Base-by-base conservation (phyloP, 2,888 invertebrate species). In the Drosophila vallismaia region DNA sequence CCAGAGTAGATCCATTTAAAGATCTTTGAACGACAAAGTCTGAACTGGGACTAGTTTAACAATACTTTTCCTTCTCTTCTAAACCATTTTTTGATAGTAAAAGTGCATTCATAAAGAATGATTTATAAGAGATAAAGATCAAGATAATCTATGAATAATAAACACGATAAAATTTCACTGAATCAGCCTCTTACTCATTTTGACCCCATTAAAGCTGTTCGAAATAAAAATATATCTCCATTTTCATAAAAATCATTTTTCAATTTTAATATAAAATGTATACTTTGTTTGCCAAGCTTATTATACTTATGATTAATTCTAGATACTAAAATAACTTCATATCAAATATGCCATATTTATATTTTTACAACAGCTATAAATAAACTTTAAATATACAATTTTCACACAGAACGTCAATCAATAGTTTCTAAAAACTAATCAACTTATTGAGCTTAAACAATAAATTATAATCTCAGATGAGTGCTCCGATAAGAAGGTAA, bases 391-490 rank as follows among this genome's bases (percentile, higher is more conserved):
- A 8, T 44, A 52, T 45, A 9, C 7, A 36, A 58, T 55, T 58
- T 6, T 14, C 6, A 12, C 14, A 55, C 9, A 33, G 26, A 44
- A 56, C 29, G 8, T 24, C 42, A 53, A 53, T 36, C 7, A 44
- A 26, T 19, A 42, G 14, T 9, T 44, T 36, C 14, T 6, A n/a
- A 40, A 8, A 29, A 24, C 7, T 55, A 49, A 19, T 45, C 4
- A 50, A 8, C 48, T 19, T 40, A 29, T 12, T 29, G 10, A 24
- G 46, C 19, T 46, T 36, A 10, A 51, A 31, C 28, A 71, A 62
- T 54, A 54, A 51, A 14, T 51, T 54, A 70, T 62, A 70, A 62
- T 70, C 71, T 64, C 56, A 66, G 64, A 56, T 52, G 44, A 5
- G 7, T 45, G 56, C 38, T 19, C 26, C 19, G 28, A 54, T 48